Conservation (phyloP, 2,113 vertebrate genomes). For the Labrus mixtus region DNA sequence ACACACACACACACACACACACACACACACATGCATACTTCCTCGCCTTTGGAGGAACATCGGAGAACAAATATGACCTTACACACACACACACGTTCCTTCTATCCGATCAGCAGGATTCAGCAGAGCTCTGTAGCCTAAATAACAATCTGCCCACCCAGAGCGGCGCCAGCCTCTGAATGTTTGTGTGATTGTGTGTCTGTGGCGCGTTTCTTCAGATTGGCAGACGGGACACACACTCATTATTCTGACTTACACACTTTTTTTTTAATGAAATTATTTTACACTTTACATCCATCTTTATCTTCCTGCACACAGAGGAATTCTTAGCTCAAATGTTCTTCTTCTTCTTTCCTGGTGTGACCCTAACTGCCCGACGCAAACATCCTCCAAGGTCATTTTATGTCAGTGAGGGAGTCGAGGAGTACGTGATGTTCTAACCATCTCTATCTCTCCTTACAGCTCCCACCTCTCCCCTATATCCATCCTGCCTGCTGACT, state of each 20-base stretch:
- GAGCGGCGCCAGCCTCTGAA: constrained; percentile 35
- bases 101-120: constrained; percentile 56
- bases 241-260: neutral
- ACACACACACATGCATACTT: constrained; percentile 11
- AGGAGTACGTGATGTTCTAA: constrained; percentile 65
- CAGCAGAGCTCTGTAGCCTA: constrained; percentile 50
- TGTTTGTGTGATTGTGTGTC: constrained; percentile 5
- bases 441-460: constrained; percentile 72
- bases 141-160: constrained; percentile 66
- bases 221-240: neutral
- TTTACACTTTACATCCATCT: neutral
- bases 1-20: constrained; percentile 10
- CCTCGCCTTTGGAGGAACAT: constrained; percentile 13
- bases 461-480: constrained; percentile 92
- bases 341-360: constrained; percentile 31
- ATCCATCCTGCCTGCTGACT: constrained; percentile 92
- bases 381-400: constrained; percentile 31
- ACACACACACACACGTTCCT: constrained; percentile 18
- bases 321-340: neutral
- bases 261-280: neutral
- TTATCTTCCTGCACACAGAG: neutral
- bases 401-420: constrained; percentile 15
- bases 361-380: constrained; percentile 10
- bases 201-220: constrained; percentile 8
- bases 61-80: constrained; percentile 25